These are phyloP conservation scores for Harpegnathos saltator DNA, from an alignment of 1,140 invertebrate species.

Conservation along the genomic window DNA sequence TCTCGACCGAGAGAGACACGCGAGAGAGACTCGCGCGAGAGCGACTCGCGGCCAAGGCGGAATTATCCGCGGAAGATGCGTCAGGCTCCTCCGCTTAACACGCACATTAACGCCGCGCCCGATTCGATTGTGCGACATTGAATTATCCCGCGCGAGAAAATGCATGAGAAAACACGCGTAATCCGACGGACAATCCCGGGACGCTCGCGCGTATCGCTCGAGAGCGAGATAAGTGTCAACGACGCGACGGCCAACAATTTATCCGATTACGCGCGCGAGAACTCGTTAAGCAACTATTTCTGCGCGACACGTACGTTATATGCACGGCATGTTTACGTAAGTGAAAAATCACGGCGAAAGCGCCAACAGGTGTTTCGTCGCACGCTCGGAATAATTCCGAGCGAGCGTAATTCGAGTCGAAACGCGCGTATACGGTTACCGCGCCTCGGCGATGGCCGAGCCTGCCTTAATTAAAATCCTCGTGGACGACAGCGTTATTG, in stretches of 20 bases:
- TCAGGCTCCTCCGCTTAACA: too few species aligned
- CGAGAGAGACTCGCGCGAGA: too few species aligned
- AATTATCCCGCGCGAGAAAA: too few species aligned
- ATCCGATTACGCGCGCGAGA: background rate
- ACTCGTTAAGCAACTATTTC: background rate
- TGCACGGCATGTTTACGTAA: background rate
- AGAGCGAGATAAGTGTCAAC: background rate
- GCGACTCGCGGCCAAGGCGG: too few species aligned
- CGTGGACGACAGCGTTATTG: background rate
- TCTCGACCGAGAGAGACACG: too few species aligned
- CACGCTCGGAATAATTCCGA: background rate
- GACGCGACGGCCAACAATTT: background rate
- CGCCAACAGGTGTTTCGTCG: background rate
- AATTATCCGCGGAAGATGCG: too few species aligned
- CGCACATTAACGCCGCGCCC: too few species aligned
- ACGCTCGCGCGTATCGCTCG: background rate
- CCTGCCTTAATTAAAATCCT: constrained; percentile 4
- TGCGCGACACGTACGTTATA: background rate
- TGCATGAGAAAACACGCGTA: background rate
- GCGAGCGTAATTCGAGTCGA: background rate
- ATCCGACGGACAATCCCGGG: background rate
- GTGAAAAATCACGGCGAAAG: constrained; percentile 10
- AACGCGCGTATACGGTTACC: constrained; percentile 1
- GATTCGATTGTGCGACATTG: too few species aligned
- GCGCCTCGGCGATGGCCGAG: background rate